These are phyloP conservation scores for Hipposideros armiger DNA, from an alignment of 2,113 vertebrate species.

Conservation along the genomic window DNA sequence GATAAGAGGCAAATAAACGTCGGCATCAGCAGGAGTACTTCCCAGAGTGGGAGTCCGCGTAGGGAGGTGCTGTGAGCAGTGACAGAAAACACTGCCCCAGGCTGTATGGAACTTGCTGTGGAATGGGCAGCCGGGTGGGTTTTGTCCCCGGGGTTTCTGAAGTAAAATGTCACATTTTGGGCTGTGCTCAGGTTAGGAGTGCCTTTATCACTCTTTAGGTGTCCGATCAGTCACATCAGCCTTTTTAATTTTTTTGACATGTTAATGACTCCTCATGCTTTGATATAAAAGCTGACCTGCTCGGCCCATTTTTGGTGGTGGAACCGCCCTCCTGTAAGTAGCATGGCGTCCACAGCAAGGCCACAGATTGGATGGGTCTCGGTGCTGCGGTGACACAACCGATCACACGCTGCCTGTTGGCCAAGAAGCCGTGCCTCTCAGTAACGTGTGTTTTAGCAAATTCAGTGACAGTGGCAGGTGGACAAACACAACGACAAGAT, in stretches of 20 bases:
- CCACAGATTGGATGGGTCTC: fast-evolving
- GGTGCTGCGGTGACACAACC: fast-evolving
- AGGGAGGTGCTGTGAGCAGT: neutral
- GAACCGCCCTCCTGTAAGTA: fast-evolving
- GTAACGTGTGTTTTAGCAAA: neutral
- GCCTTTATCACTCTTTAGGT: neutral
- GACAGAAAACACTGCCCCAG: fast-evolving
- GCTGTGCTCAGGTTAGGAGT: neutral
- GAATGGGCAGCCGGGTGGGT: fast-evolving
- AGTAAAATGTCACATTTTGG: neutral
- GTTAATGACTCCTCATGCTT: fast-evolving
- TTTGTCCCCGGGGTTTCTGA: neutral
- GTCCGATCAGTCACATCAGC: neutral
- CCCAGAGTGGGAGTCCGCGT: fast-evolving
- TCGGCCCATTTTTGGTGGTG: fast-evolving
- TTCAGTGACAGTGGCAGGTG: neutral
- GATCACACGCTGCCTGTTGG: fast-evolving
- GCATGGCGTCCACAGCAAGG: fast-evolving
- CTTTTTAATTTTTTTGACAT: neutral
- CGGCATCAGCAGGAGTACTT: neutral
- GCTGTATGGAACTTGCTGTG: too few species aligned
- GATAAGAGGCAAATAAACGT: neutral
- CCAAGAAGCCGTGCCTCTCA: fast-evolving
- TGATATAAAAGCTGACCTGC: neutral
- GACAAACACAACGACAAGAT: neutral